Evolutionary conservation across 2,113 vertebrate species (phyloP).

Genomic region (Epinephelus cyanopodus): DNA sequence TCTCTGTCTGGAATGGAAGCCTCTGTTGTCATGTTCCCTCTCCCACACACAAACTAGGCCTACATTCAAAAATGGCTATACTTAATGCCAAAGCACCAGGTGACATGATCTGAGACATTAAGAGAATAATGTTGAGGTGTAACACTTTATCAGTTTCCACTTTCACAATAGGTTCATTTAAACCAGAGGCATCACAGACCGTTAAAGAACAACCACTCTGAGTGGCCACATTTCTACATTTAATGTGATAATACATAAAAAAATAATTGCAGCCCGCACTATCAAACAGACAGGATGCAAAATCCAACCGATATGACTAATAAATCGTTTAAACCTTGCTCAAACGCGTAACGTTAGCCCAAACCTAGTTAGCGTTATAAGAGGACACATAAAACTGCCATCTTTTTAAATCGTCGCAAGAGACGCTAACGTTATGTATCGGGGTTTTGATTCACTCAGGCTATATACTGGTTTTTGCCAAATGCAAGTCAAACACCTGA

Average conservation of each 20-base stretch:
- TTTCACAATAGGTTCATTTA: neutral
- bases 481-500: constrained; percentile 1
- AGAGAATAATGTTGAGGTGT: neutral
- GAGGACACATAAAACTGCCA: constrained; percentile 3
- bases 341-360: neutral
- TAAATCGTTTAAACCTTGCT: neutral
- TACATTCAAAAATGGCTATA: neutral
- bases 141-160: neutral
- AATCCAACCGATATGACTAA: neutral
- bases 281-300: neutral
- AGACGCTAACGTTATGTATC: neutral
- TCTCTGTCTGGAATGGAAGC: neutral
- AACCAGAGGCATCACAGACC: neutral
- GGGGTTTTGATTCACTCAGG: neutral
- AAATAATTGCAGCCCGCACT: neutral
- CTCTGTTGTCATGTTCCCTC: neutral
- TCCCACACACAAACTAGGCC: neutral
- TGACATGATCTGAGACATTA: neutral
- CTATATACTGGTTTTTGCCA: neutral
- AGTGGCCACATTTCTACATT: too few species aligned
- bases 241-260: too few species aligned
- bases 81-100: too few species aligned
- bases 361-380: neutral
- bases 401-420: constrained; percentile 4
- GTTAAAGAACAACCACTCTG: too few species aligned